Conservation (phyloP, 1,140 invertebrate species). For the Bicyclus anynana region DNA sequence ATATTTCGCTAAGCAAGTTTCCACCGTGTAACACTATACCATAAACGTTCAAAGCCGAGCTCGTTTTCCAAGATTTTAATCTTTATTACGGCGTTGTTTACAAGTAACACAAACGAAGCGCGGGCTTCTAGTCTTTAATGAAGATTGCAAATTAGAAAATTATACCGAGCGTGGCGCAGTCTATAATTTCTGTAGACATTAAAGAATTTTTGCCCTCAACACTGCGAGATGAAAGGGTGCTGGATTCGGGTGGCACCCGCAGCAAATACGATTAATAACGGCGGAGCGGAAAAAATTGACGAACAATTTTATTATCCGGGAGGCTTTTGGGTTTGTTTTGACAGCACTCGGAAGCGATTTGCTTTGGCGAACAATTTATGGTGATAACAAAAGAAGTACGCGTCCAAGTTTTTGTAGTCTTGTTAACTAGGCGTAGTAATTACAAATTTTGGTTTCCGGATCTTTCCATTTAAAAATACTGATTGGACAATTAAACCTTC, state of each 20-base stretch:
- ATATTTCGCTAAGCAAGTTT: neutral
- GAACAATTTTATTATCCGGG: neutral
- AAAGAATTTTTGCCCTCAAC: conserved; percentile 1
- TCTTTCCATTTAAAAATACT: no score
- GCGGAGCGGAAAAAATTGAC: neutral
- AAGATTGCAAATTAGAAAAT: conserved; percentile 11
- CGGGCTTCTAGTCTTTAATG: neutral
- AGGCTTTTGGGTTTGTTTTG: neutral
- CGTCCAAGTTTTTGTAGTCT: no score
- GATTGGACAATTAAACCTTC: no score
- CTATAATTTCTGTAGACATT: conserved; percentile 7
- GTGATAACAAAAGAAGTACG: no score
- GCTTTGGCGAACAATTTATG: no score
- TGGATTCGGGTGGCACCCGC: neutral
- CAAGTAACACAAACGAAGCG: neutral
- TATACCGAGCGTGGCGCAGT: conserved; percentile 5
- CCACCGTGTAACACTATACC: neutral
- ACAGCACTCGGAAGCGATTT: neutral
- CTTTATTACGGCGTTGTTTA: neutral
- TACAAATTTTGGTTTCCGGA: no score
- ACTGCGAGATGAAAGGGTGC: conserved; percentile 5
- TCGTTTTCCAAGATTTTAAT: conserved; percentile 1
- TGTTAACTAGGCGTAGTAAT: no score
- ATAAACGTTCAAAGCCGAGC: conserved; percentile 1
- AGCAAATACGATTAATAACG: neutral